These are phyloP conservation scores for Bombylius major DNA, from an alignment of 2,888 invertebrate species.

Conservation along the genomic window DNA sequence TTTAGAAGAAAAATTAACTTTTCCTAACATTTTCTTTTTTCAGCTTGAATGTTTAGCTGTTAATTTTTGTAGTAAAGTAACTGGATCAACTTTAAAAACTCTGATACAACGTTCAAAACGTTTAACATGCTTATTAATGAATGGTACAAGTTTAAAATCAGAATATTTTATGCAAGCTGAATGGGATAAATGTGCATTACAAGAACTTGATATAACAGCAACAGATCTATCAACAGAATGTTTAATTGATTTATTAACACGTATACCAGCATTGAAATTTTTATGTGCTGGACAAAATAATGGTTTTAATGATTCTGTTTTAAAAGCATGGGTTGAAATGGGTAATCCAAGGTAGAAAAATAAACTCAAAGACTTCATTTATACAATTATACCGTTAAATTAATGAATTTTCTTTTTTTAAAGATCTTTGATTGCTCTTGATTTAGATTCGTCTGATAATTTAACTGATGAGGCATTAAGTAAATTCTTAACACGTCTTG, in stretches of 20 bases:
- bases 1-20: not conserved
- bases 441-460: constrained; percentile 92
- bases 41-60: constrained; percentile 94
- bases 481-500: constrained; percentile 82
- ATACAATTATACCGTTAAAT: not conserved
- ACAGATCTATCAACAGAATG: constrained; percentile 93
- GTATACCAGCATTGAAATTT: constrained; percentile 76
- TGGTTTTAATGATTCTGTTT: constrained; percentile 89
- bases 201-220: constrained; percentile 93
- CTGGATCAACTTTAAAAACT: constrained; percentile 88
- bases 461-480: constrained; percentile 84
- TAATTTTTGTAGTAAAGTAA: constrained; percentile 94
- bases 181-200: constrained; percentile 92
- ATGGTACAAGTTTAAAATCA: constrained; percentile 89
- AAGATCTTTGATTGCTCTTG: constrained; percentile 70
- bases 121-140: constrained; percentile 84
- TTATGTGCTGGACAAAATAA: constrained; percentile 94
- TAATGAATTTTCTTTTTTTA: not conserved
- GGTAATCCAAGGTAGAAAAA: constrained; percentile 53
- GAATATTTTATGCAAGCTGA: constrained; percentile 91
- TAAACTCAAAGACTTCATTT: not conserved
- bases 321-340: constrained; percentile 82
- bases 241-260: constrained; percentile 78
- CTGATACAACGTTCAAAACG: constrained; percentile 87
- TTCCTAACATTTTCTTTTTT: not conserved